Base-by-base conservation (phyloP, 2,888 invertebrate species). In the Phortica magna region DNA sequence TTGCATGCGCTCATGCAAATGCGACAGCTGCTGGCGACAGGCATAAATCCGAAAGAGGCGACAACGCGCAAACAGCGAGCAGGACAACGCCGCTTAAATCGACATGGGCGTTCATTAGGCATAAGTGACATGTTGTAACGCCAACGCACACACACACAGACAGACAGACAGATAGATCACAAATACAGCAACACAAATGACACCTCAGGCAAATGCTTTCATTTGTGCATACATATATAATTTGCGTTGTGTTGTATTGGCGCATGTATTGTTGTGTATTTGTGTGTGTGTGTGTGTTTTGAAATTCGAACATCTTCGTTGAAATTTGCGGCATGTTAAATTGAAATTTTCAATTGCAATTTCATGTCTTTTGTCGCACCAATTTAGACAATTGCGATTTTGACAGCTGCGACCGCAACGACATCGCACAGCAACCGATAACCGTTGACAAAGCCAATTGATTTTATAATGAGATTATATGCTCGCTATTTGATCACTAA, bases 341-440 rank as follows among this genome's bases (percentile, higher is more conserved):
- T 41, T 65, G 14, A 31, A 12, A 31, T 12, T 31, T 64, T 64
- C 22, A 64, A 31, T 64, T 64, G 65, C 41, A 65, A 42, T 41
- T 65, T 41, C 14, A 41, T 68, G 64, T 71, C 71, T 64, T 48
- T 64, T 71, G 71, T 43, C 57, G 71, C 31, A 31, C 31, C 67
- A 76, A 76, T 59, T 72, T 55, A 17, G n/a, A 7, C 55, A 31
- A 31, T 31, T 55, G 14, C 55, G 65, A 53, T 70, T 19, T 67
- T 7, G 53, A 48, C 14, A 42, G 12, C 70, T 57, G 64, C 19
- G 42, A 19, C 41, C 31, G 39, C 55, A 65, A 55, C 55, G 17
- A 59, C 59, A 59, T 2, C 59, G 19, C 53, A 53, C 5, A 1
- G 4, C 2, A 1, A 53, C 2, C 10, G n/a, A 53, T 17, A 59